Percentiles rank a stretch among this genome's conserved stretches.
phyloP scores from a whole-genome alignment of 2,888 invertebrate species.

The Trilocha varians region DNA sequence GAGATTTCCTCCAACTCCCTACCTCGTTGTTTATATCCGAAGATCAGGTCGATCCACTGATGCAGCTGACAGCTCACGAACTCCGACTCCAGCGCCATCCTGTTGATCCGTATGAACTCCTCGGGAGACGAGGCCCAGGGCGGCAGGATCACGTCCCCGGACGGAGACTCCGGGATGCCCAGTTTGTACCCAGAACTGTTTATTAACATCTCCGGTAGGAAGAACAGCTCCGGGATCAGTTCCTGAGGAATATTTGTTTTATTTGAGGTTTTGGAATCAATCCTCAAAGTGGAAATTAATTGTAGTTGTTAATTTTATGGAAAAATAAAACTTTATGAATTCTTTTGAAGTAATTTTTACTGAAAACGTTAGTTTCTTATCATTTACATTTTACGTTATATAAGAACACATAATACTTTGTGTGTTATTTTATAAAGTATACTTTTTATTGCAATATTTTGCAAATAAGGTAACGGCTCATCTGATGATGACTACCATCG shows the following conservation, averaged over 20 bases:
- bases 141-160: constrained; percentile 91
- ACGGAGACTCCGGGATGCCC: constrained; percentile 89
- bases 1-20: constrained; percentile 9
- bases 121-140: constrained; percentile 98
- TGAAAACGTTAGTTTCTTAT: no score
- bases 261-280: no score
- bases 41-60: constrained; percentile 99
- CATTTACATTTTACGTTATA: no score
- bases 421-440: no score
- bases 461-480: no score
- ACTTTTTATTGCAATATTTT: no score
- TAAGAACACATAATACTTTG: no score
- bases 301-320: no score
- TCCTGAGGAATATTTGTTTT: constrained; percentile 80
- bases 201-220: constrained; percentile 98
- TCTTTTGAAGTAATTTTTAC: no score
- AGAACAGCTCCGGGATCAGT: constrained; percentile 98
- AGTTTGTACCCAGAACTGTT: constrained; percentile 87
- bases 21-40: constrained; percentile 99
- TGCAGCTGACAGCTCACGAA: constrained; percentile 99
- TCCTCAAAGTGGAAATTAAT: no score
- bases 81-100: constrained; percentile 99
- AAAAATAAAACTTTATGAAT: no score
- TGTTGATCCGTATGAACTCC: constrained; percentile 97
- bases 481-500: no score